Percentiles rank a stretch among this genome's conserved stretches.
Evolutionary conservation across 53 echinoderm and acorn worm species (phyloP).

Genomic region (Paracentrotus lividus): DNA sequence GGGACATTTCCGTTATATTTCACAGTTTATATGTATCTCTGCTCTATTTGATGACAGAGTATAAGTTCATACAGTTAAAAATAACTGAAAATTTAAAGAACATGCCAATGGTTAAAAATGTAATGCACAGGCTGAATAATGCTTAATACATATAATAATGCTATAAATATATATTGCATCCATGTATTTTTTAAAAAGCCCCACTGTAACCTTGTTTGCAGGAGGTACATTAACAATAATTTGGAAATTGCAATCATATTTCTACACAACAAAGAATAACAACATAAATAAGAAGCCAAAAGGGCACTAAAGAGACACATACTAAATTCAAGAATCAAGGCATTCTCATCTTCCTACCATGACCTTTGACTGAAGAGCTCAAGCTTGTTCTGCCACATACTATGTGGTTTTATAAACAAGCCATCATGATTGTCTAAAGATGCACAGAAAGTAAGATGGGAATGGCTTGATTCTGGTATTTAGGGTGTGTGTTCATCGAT

Average conservation of each 20-base stretch:
- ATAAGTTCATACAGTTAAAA: too few relatives aligned
- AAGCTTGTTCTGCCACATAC: conserved; percentile 75
- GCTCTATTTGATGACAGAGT: too few relatives aligned
- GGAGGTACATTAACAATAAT: too few relatives aligned
- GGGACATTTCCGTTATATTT: too few relatives aligned
- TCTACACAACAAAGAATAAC: not conserved
- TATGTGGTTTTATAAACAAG: conserved; percentile 79
- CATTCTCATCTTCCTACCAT: not conserved
- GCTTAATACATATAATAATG: too few relatives aligned
- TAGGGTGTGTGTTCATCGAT: conserved; percentile 48
- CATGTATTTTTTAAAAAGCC: too few relatives aligned
- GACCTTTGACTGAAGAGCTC: conserved; percentile 72
- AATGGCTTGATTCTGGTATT: not conserved
- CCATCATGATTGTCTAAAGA: conserved; percentile 81
- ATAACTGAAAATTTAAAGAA: too few relatives aligned
- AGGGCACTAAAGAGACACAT: conserved; percentile 29
- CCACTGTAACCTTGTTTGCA: too few relatives aligned
- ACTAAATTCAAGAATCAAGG: conserved; percentile 8
- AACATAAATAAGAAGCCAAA: not conserved
- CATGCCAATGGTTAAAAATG: too few relatives aligned
- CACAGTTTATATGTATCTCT: too few relatives aligned
- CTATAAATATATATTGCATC: too few relatives aligned
- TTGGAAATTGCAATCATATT: not conserved
- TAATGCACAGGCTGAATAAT: too few relatives aligned
- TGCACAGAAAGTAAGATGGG: not conserved